Conservation (phyloP, 2,888 invertebrate species). For the Neocrepidodera transversa region DNA sequence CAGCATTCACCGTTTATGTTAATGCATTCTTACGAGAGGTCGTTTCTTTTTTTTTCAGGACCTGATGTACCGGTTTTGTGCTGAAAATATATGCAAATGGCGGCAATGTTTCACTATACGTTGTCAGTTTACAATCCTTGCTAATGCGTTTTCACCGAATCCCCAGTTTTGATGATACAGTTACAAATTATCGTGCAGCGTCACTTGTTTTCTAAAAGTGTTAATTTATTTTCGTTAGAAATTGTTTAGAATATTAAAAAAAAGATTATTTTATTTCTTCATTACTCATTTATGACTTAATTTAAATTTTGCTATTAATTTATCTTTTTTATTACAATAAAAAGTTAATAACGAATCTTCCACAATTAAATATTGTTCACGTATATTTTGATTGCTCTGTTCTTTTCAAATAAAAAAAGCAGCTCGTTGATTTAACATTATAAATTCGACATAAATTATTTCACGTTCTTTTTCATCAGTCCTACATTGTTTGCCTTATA, state of each 20-base stretch:
- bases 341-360: too few relatives aligned
- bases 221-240: too few relatives aligned
- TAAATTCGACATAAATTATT: slow-evolving; percentile 4
- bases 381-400: too few relatives aligned
- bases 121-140: slow-evolving; percentile 25
- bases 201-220: too few relatives aligned
- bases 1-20: slow-evolving; percentile 39
- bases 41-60: slow-evolving; percentile 27
- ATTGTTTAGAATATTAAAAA: too few relatives aligned
- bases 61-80: slow-evolving; percentile 26
- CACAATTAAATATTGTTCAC: too few relatives aligned
- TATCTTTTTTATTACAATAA: too few relatives aligned
- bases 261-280: too few relatives aligned
- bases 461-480: neutral
- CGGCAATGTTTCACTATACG: slow-evolving; percentile 30
- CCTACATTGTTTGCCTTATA: neutral
- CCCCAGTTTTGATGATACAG: slow-evolving; percentile 7
- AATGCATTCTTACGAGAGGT: slow-evolving; percentile 38
- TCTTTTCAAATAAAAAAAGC: too few relatives aligned
- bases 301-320: too few relatives aligned
- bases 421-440: slow-evolving; percentile 8
- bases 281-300: too few relatives aligned
- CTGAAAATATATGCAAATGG: slow-evolving; percentile 36
- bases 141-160: slow-evolving; percentile 25
- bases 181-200: slow-evolving; percentile 6